phyloP scores from a whole-genome alignment of 2,797 vertebrate species.

The Paguma larvata region DNA sequence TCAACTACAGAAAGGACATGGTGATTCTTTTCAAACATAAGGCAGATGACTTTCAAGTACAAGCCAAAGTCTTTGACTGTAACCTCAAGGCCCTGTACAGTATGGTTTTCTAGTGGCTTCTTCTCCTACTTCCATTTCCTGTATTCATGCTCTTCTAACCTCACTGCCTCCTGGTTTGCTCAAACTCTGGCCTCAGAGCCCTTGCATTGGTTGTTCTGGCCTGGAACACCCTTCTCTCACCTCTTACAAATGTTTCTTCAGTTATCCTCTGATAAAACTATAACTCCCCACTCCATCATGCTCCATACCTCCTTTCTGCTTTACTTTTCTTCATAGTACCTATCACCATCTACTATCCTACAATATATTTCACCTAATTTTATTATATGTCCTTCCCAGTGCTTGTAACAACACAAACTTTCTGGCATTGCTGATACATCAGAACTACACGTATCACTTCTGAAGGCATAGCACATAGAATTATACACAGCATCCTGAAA shows the following conservation, averaged over 20 bases:
- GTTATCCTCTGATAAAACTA: not conserved
- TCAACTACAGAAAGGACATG: not conserved
- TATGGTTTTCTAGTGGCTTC: not conserved
- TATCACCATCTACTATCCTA: not conserved
- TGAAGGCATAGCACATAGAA: not conserved
- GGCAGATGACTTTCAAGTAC: not conserved
- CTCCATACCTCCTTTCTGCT: not conserved
- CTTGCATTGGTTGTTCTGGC: not conserved
- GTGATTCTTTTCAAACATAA: not conserved
- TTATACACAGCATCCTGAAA: conserved; percentile 3
- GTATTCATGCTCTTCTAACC: not conserved
- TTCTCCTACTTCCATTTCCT: not conserved
- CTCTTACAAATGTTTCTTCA: not conserved
- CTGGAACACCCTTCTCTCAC: not conserved
- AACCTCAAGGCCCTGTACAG: not conserved
- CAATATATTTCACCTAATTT: not conserved
- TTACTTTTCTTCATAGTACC: not conserved
- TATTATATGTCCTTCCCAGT: not conserved
- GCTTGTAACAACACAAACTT: not conserved
- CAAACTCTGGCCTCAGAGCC: not conserved
- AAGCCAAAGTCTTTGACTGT: not conserved
- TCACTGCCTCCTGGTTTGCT: not conserved
- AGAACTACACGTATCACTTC: not conserved
- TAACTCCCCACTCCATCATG: not conserved
- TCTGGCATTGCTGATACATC: not conserved